Percentiles rank a stretch among this genome's conserved stretches.
These are phyloP conservation scores for Carterocephalus palaemon DNA, from an alignment of 2,888 invertebrate genomes.

Conservation along the genomic window DNA sequence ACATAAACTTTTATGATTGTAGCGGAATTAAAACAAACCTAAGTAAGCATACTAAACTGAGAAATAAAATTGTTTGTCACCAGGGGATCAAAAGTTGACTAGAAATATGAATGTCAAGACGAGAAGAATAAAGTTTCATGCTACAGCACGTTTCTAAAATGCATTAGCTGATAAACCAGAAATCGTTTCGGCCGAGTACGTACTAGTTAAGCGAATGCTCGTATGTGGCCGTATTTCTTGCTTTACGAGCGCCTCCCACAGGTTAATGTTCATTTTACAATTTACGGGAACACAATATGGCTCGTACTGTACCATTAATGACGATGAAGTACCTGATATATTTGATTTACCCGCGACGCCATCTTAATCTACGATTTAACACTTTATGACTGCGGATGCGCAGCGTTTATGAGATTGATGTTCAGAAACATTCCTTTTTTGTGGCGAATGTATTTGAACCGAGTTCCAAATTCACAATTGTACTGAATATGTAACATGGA, in stretches of 20 bases:
- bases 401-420: slow-evolving; percentile 38
- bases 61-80: too few species aligned
- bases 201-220: slow-evolving; percentile 15
- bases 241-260: slow-evolving; percentile 25
- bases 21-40: too few species aligned
- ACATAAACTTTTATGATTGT: too few species aligned
- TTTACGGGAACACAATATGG: slow-evolving; percentile 26
- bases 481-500: too few species aligned
- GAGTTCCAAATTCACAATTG: too few species aligned
- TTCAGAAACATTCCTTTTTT: too few species aligned
- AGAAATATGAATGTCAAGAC: too few species aligned
- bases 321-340: slow-evolving; percentile 26
- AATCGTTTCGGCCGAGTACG: slow-evolving; percentile 19
- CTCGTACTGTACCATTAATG: slow-evolving; percentile 25
- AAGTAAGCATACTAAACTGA: too few species aligned
- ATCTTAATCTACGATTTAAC: slow-evolving; percentile 22
- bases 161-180: slow-evolving; percentile 17
- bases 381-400: slow-evolving; percentile 6
- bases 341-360: slow-evolving; percentile 21
- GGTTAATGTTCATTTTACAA: slow-evolving; percentile 27
- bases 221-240: slow-evolving; percentile 25
- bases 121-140: too few species aligned
- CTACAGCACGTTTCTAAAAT: too few species aligned
- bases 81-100: too few species aligned
- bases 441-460: too few species aligned